These are phyloP conservation scores for Octodonta nipae DNA, from an alignment of 2,888 invertebrate genomes.

Conservation along the genomic window DNA sequence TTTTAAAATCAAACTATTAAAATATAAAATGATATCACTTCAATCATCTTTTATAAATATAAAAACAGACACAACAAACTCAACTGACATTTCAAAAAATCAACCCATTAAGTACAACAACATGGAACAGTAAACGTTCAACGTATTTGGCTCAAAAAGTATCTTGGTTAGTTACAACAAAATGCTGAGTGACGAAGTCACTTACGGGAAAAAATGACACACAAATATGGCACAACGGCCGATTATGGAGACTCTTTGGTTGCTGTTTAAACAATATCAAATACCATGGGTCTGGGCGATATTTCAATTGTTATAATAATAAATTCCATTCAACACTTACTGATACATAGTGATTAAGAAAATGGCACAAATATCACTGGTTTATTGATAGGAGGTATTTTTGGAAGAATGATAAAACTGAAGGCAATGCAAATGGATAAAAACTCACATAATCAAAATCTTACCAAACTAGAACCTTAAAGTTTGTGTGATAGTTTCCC, in stretches of 20 bases:
- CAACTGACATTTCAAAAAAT: too few relatives aligned
- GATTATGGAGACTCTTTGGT: too few relatives aligned
- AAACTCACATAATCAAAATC: background rate
- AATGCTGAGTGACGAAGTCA: too few relatives aligned
- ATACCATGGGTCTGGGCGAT: too few relatives aligned
- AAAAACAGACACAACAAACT: slow-evolving; percentile 4
- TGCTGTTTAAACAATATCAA: too few relatives aligned
- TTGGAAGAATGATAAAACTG: background rate
- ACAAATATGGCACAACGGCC: too few relatives aligned
- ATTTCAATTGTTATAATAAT: too few relatives aligned
- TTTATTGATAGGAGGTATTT: background rate
- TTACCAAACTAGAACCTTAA: background rate
- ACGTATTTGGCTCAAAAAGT: slow-evolving; percentile 12
- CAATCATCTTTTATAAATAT: slow-evolving; percentile 6
- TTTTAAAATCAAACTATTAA: background rate
- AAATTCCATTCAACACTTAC: too few relatives aligned
- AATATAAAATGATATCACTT: slow-evolving; percentile 11
- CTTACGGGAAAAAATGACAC: too few relatives aligned
- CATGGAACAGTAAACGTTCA: slow-evolving; percentile 13
- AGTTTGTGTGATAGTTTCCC: background rate
- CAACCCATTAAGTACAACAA: slow-evolving; percentile 20
- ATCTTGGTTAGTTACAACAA: slow-evolving; percentile 2
- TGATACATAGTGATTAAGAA: too few relatives aligned
- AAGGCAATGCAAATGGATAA: background rate
- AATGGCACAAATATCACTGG: too few relatives aligned